A percentile compares a stretch with the other conserved stretches of the same genome.
These are phyloP conservation scores for Pheosia tremula DNA, from an alignment of 2,888 invertebrate genomes.

Conservation along the genomic window DNA sequence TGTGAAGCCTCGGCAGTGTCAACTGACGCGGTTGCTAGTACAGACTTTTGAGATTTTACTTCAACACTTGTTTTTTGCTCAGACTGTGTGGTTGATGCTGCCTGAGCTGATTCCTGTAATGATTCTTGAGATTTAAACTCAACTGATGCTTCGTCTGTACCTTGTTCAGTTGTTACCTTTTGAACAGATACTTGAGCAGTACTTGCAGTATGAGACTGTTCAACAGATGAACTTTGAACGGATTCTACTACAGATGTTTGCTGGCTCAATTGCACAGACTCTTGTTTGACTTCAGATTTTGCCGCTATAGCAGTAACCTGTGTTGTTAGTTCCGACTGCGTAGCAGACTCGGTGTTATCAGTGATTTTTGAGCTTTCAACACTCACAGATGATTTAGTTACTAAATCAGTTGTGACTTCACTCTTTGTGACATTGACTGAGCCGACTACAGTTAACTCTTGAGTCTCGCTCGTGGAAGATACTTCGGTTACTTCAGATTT, in stretches of 20 bases:
- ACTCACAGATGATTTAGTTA: conserved; percentile 64
- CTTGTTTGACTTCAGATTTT: conserved; percentile 42
- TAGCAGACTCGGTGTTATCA: conserved; percentile 52
- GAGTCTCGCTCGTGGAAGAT: conserved; percentile 57
- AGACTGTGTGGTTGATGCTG: conserved; percentile 17
- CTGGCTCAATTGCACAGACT: conserved; percentile 29
- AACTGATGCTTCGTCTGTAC: conserved; percentile 32
- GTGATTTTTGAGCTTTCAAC: conserved; percentile 55
- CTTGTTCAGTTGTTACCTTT: conserved; percentile 29
- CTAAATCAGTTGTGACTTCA: conserved; percentile 63
- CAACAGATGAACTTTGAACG: conserved; percentile 22
- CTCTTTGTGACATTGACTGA: conserved; percentile 50
- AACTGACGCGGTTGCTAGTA: conserved; percentile 32
- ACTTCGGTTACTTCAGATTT: conserved; percentile 67
- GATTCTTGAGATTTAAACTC: conserved; percentile 23
- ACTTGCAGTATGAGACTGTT: conserved; percentile 19
- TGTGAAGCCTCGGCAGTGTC: not conserved
- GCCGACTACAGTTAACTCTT: conserved; percentile 46
- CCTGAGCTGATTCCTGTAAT: not conserved
- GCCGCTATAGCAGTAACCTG: conserved; percentile 53
- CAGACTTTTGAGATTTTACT: conserved; percentile 16
- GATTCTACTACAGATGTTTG: conserved; percentile 19
- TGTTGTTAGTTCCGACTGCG: conserved; percentile 49
- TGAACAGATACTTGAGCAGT: conserved; percentile 21
- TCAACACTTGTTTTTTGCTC: conserved; percentile 8